These are phyloP conservation scores for Emydura subglobosa DNA, from an alignment of 2,113 vertebrate species.

Conservation along the genomic window DNA sequence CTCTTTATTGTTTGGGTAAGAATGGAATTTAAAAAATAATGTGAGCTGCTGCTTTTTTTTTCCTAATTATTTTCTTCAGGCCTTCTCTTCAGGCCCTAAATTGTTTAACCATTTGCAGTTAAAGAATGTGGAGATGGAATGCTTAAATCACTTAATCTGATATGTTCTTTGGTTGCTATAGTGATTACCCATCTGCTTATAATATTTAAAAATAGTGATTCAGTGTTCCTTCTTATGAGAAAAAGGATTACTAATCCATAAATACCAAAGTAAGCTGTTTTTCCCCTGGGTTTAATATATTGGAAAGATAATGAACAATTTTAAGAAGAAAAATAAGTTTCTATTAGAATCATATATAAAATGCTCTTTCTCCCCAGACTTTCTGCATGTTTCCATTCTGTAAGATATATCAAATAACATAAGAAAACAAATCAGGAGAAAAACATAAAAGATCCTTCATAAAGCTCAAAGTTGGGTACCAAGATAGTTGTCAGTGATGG, in stretches of 20 bases:
- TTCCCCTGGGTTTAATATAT: background rate
- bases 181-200: background rate
- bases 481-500: background rate
- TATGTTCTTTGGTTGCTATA: background rate
- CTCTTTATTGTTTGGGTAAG: background rate
- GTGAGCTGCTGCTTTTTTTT: background rate
- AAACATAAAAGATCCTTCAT: background rate
- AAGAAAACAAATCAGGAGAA: background rate
- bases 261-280: slow-evolving; percentile 11
- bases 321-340: background rate
- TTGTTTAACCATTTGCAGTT: background rate
- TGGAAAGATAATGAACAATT: background rate
- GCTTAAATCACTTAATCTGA: background rate
- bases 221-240: background rate
- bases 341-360: background rate
- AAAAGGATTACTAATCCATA: background rate
- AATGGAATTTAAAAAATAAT: background rate
- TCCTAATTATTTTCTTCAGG: background rate
- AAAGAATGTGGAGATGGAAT: background rate
- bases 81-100: background rate
- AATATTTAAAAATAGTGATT: slow-evolving; percentile 23
- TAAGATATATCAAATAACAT: background rate
- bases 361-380: background rate
- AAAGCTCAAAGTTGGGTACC: background rate
- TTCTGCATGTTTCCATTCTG: background rate